Conservation (phyloP, 2,113 vertebrate species). For the Mustelus asterias region DNA sequence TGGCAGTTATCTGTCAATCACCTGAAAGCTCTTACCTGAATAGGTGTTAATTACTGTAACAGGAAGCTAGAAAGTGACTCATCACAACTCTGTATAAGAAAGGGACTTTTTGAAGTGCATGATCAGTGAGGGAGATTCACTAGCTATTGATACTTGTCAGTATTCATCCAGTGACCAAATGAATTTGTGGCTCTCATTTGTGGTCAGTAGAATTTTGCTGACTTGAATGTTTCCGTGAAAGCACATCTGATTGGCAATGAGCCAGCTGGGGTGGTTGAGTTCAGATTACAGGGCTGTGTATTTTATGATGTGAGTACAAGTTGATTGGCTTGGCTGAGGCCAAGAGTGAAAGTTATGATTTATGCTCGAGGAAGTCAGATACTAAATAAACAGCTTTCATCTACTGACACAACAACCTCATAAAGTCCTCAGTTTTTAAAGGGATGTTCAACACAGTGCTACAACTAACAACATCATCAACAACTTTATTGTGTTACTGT, state of each 20-base stretch:
- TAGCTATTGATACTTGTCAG: not conserved
- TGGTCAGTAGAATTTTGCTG: not conserved
- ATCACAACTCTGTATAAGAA: too few species aligned
- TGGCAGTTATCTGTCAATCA: too few species aligned
- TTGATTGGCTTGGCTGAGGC: not conserved
- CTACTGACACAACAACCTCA: not conserved
- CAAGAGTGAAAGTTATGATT: not conserved
- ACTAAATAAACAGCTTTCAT: not conserved
- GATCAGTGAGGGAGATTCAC: not conserved
- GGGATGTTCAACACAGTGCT: not conserved
- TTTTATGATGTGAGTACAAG: constrained; percentile 15
- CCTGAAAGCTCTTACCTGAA: too few species aligned
- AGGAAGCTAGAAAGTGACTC: too few species aligned
- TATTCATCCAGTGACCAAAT: not conserved
- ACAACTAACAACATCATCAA: not conserved
- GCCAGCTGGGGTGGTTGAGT: not conserved
- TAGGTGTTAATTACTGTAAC: too few species aligned
- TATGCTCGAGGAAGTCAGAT: not conserved
- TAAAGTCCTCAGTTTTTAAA: too few species aligned
- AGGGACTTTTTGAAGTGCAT: too few species aligned
- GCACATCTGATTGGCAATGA: not conserved
- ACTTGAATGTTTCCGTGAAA: not conserved
- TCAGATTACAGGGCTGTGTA: constrained; percentile 7
- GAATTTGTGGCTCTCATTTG: not conserved
- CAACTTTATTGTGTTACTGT: not conserved